A percentile compares a stretch with the other conserved stretches of the same genome.
Evolutionary conservation across 2,113 vertebrate species (phyloP).

Genomic region (Glaucomys volans): DNA sequence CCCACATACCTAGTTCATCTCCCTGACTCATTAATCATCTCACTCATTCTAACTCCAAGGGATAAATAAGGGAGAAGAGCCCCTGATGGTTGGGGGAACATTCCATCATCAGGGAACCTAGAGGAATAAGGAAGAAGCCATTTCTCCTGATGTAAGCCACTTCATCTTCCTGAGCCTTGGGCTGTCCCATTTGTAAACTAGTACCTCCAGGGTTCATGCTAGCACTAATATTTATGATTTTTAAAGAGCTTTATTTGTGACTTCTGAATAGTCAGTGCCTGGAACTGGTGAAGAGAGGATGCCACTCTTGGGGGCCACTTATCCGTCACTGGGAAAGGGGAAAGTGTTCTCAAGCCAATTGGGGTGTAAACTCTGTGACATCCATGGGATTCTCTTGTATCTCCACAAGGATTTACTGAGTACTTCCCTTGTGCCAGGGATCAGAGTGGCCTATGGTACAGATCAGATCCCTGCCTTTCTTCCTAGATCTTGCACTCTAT

Average conservation of each 20-base stretch:
- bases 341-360: background rate
- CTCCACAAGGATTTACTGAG: background rate
- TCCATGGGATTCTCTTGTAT: background rate
- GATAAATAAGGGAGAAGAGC: background rate
- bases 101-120: background rate
- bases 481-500: background rate
- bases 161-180: background rate
- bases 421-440: background rate
- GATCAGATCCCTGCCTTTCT: background rate
- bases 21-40: background rate
- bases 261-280: background rate
- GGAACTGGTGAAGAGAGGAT: background rate
- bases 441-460: background rate
- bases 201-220: background rate
- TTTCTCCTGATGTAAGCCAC: background rate
- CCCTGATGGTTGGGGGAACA: background rate
- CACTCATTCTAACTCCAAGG: background rate
- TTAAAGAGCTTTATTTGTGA: background rate
- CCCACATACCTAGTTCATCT: background rate
- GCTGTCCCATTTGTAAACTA: background rate
- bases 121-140: background rate
- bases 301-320: accelerated
- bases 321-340: background rate
- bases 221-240: background rate
- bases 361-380: background rate